Evolutionary conservation across 1,140 invertebrate species (phyloP), one percentile per base, ranked within the genome.

Genomic region (Luehdorfia chinensis): DNA sequence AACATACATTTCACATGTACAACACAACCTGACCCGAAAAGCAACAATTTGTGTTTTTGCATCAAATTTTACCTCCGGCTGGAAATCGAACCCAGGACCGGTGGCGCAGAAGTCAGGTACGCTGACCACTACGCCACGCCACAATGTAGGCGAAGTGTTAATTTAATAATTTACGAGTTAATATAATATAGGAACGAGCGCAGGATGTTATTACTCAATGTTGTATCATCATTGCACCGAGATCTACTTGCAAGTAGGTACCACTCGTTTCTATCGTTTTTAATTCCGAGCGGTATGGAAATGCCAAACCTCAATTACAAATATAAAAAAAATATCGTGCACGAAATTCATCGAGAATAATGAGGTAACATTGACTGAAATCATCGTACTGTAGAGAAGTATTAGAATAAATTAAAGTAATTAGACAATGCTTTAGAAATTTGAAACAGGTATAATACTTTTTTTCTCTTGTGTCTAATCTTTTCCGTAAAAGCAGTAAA

Each of bases 191-290:
- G 13, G 32, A 51, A 23, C 46, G 60, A 21, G 23, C 27, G 41
- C 66, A 70, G 63, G 57, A 66, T 62, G 47, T 70, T 70, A 36
- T 43, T 43, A 43, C 55, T 32, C 39, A 70, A 66, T 25, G 21
- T 56, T 61, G 44, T 37, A 51, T 45, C 36, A 25, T 50, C 25
- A 5, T 7, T 15, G 39, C 21, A 28, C 31, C 16, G 36, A 47
- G 44, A 53, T 52, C 28, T 16, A 39, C 37, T 1, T 21, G 28
- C 45, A 30, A 28, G 21, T 8, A 47, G 19, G 32, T 47, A 34
- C 18, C 25, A 34, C 30, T 33, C 25, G 46, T n/a, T n/a, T n/a
- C n/a, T n/a, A n/a, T n/a, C n/a, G n/a, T n/a, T n/a, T 23, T 7
- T 27, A 39, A 21, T 21, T 2, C 19, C 19, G 19, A 2, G 19